Evolutionary conservation across 2,888 invertebrate genomes (phyloP).

Genomic region (Furcula furcula): DNA sequence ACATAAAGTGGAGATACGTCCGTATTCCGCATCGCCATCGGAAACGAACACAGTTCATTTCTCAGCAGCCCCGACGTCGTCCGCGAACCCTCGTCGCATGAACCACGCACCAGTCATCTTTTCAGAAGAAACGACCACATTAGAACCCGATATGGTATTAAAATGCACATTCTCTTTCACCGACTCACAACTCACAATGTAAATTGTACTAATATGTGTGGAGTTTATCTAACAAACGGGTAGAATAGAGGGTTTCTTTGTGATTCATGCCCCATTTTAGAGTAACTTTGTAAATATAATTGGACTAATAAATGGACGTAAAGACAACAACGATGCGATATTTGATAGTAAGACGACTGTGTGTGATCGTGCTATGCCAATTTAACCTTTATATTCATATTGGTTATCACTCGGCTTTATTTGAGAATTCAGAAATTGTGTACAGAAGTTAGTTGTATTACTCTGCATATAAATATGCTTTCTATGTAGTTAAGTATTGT

Average conservation of each 20-base stretch:
- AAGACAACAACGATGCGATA: conserved; percentile 54
- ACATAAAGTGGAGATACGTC: conserved; percentile 67
- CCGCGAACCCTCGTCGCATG: conserved; percentile 44
- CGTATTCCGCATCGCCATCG: conserved; percentile 60
- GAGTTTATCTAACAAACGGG: conserved; percentile 56
- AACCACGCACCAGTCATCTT: conserved; percentile 45
- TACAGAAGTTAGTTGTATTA: too few species aligned
- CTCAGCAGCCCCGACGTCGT: conserved; percentile 36
- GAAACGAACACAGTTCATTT: conserved; percentile 54
- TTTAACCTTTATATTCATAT: too few species aligned
- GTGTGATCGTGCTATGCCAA: too few species aligned
- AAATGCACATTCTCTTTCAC: neutral
- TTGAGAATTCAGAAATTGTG: too few species aligned
- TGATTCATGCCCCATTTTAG: conserved; percentile 47
- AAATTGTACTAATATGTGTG: conserved; percentile 40
- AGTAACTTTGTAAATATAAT: conserved; percentile 45
- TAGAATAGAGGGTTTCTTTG: conserved; percentile 44
- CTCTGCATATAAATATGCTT: too few species aligned
- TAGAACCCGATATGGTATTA: conserved; percentile 64
- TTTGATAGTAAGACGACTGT: too few species aligned
- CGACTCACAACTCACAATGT: conserved; percentile 27
- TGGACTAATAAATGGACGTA: conserved; percentile 58
- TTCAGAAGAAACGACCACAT: conserved; percentile 52
- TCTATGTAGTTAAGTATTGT: too few species aligned
- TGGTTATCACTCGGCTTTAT: too few species aligned